Base-by-base conservation (phyloP, 2,113 vertebrate species). In the Pelusios castaneus region DNA sequence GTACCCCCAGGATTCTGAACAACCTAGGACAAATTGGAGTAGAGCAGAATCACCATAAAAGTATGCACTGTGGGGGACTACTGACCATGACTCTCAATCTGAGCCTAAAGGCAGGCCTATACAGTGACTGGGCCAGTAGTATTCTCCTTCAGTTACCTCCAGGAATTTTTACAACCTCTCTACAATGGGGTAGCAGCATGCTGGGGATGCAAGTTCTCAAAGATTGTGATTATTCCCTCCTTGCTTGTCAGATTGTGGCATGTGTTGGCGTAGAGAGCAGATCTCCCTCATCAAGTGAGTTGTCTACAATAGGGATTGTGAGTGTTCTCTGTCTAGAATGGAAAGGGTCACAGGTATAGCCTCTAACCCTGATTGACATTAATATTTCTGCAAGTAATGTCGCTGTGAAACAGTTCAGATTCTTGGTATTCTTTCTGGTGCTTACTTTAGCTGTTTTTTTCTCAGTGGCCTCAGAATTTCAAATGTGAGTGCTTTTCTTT, bases 61-160 rank as follows among this genome's bases (percentile, higher is more conserved):
- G 25, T 25, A 24, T 29, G 43, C 14, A 77, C 12, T 38, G 38
- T 12, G 8, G 13, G 13, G 14, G 3, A 60, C 3, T 12, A 10
- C 31, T 12, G 25, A 14, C 27, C 12, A 31, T 58, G 56, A 58
- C 5, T 43, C 63, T 4, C 2, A 3, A 6, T 3, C 0, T 14
- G 29, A 21, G n/a, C 60, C 2, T 85, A 24, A 70, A 60, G 9
- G 49, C 14, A 38, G 13, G 43, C 19, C 25, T 38, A 19, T 1
- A 19, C 2, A 80, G 8, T 34, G 29, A 43, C 70, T 41, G 25
- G 85, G 38, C 19, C 19, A 84, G 17, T 70, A 12, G 5, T 2
- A n/a, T 38, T 90, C 8, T 60, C 22, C 80, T 51, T 43, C n/a
- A 45, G 12, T 43, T 60, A 29, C 8, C 2, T 16, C 2, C 0